Base-by-base conservation (phyloP, 2,797 vertebrate genomes). In the Myotis myotis region DNA sequence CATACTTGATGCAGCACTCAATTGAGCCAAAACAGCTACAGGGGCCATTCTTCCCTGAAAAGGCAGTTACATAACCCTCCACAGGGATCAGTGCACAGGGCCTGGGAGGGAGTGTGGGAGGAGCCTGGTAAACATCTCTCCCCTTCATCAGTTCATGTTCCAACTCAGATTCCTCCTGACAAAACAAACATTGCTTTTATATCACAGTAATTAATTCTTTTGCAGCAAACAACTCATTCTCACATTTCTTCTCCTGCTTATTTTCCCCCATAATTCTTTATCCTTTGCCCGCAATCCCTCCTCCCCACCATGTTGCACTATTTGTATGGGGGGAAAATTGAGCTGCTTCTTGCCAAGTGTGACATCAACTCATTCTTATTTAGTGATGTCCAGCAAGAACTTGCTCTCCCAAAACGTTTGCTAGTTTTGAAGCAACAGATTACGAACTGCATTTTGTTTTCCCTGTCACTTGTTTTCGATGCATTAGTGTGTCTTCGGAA, bases 361-460 rank as follows among this genome's bases (percentile, higher is more conserved):
- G 98, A 98, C 98, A 98, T 98, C 98, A 98, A 97, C 98, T 98
- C 98, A 98, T 98, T 98, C 98, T 98, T 98, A 98, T 98, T 98
- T 84, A 3, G 96, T 98, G 98, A 98, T 97, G 98, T 98, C 97
- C 97, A 96, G 95, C 93, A 97, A 96, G 98, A 98, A 97, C 97
- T 97, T 90, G 83, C 97, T 98, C 97, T 97, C 96, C 97, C 78
- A 97, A 98, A 98, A 98, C 90, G 97, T 98, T 98, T 98, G 96
- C 96, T 98, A 97, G 95, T 97, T 98, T 97, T 97, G 97, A 95
- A 97, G 97, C 95, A 97, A 96, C 97, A 95, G 96, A 97, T 98
- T 98, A 97, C 81, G 96, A 96, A 93, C 91, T 97, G 87, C 53
- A 51, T 90, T 98, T 96, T 97, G 90, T 95, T 97, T 97, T 96